These are phyloP conservation scores for Babyrousa celebensis DNA, from an alignment of 2,797 vertebrate species.

Conservation along the genomic window DNA sequence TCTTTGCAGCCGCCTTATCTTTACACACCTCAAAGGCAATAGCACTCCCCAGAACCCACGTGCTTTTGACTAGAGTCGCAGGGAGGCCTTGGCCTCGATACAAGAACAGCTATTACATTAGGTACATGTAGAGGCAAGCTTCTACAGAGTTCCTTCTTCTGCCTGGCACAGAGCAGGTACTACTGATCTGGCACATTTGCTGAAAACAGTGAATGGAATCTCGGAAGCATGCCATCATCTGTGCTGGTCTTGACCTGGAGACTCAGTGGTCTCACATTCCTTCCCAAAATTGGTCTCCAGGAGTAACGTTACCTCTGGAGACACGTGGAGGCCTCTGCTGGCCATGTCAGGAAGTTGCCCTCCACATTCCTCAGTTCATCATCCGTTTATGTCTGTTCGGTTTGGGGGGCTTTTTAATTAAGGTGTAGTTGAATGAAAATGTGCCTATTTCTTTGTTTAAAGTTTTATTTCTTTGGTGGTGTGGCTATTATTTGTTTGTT, in stretches of 20 bases:
- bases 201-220: not conserved
- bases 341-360: conserved; percentile 60
- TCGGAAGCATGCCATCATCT: not conserved
- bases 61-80: not conserved
- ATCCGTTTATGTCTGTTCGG: not conserved
- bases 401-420: no score
- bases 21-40: not conserved
- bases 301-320: conserved; percentile 53
- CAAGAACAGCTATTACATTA: not conserved
- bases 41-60: not conserved
- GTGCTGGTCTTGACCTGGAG: not conserved
- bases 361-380: not conserved
- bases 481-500: no score
- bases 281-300: conserved; percentile 13
- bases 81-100: not conserved
- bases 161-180: not conserved
- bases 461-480: no score
- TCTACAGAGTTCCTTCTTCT: not conserved
- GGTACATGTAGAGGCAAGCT: not conserved
- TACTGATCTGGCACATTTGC: not conserved
- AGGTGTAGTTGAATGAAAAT: no score
- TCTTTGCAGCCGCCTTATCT: conserved; percentile 5
- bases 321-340: conserved; percentile 75
- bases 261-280: not conserved
- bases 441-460: no score